Evolutionary conservation across 1,140 invertebrate genomes (phyloP), one percentile per base, ranked within the genome.

Genomic region (Telenomus remus): DNA sequence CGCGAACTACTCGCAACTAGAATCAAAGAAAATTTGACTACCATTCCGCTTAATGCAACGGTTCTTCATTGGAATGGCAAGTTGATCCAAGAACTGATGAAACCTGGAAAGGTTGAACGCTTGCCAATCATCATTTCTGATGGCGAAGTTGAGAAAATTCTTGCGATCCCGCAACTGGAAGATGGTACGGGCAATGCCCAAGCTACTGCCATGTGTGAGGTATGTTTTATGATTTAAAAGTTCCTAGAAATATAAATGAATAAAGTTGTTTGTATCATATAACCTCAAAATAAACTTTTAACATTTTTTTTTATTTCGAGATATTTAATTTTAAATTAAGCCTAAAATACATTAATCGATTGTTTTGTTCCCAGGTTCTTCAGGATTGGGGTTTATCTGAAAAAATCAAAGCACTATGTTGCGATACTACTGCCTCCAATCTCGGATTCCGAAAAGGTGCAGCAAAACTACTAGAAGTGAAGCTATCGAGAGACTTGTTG

Each of bases 371-470:
- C n/a, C 47, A 82, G 51, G 57, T 55, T 37, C 64, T 75, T 39
- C 16, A 51, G 14, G 47, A 68, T 7, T 68, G 57, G 63, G 55
- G 57, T 8, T 14, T 60, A 5, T 4, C 13, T 4, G 61, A 80
- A 56, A 43, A 51, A 19, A 34, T 82, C 57, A 73, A 79, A 76
- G 80, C 73, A 27, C 64, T 84, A 44, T 81, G 82, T 46, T 83
- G 79, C 63, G 79, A 84, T 61, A 84, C 80, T 8, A 84, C 80
- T 49, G 69, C 63, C 37, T 53, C 79, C 35, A 85, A 85, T 44
- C 76, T 16, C 6, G 81, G 82, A 11, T 33, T 50, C 37, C 56
- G 60, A 59, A 79, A 71, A 34, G 79, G 81, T 50, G 79, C 66
- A 50, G 80, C 80, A 54, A 53, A 75, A 19, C 35, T 81, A 33